These are phyloP conservation scores for Aelia acuminata DNA, from an alignment of 2,888 invertebrate species.

Conservation along the genomic window DNA sequence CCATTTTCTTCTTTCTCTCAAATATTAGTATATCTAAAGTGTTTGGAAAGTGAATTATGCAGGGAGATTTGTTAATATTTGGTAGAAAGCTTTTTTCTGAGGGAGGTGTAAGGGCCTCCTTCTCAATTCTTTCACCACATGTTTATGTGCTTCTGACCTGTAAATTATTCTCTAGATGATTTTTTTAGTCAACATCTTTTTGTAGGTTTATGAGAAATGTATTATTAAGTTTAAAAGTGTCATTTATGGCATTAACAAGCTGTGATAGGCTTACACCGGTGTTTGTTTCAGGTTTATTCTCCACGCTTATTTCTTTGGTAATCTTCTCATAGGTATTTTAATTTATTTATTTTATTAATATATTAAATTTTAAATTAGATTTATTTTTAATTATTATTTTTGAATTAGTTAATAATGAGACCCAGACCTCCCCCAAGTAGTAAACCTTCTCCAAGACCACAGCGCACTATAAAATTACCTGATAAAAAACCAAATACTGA, in stretches of 20 bases:
- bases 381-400: neutral
- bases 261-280: slow-evolving; percentile 33
- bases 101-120: slow-evolving; percentile 47
- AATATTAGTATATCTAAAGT: slow-evolving; percentile 13
- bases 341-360: slow-evolving; percentile 14
- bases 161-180: neutral
- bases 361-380: neutral
- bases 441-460: slow-evolving; percentile 51
- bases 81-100: slow-evolving; percentile 32
- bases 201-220: neutral
- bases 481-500: slow-evolving; percentile 47
- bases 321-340: slow-evolving; percentile 4
- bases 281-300: slow-evolving; percentile 18
- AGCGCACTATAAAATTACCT: slow-evolving; percentile 41
- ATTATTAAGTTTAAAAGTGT: neutral
- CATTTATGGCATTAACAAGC: neutral
- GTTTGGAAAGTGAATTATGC: slow-evolving; percentile 15
- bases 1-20: neutral
- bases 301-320: neutral
- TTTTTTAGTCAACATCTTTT: neutral
- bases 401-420: slow-evolving; percentile 34
- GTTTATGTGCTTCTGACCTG: slow-evolving; percentile 29
- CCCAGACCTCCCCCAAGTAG: slow-evolving; percentile 35
- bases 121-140: slow-evolving; percentile 56
- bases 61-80: neutral